Evolutionary conservation across 2,113 vertebrate genomes (phyloP).

Genomic region (Ceyx margarethae): DNA sequence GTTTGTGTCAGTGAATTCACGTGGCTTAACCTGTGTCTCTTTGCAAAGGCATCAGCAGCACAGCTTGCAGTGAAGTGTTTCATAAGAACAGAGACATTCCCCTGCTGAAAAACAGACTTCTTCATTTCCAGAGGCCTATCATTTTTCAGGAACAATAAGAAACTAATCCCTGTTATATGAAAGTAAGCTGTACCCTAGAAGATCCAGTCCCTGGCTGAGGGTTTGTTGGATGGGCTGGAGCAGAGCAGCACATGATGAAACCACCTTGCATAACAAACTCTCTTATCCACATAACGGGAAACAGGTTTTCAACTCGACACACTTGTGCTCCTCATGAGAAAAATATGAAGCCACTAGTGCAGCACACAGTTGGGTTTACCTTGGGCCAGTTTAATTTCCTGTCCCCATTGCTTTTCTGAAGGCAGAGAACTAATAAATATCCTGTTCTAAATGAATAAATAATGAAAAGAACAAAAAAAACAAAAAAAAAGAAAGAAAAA

Average conservation of each 20-base stretch:
- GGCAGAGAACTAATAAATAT: not conserved
- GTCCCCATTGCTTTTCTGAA: constrained; percentile 19
- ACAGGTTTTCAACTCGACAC: not conserved
- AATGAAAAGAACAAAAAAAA: not conserved
- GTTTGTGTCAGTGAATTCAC: not conserved
- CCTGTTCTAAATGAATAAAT: not conserved
- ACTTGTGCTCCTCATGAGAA: constrained; percentile 13
- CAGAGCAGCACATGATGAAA: not conserved
- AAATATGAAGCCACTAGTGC: constrained; percentile 28
- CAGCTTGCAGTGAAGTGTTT: not conserved
- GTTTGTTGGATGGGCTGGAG: not conserved
- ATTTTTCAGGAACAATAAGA: not conserved
- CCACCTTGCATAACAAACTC: constrained; percentile 40
- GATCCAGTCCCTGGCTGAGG: not conserved
- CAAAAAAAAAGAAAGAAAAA: not conserved
- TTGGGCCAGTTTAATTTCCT: constrained; percentile 69
- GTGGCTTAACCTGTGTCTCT: not conserved
- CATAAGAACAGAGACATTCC: not conserved
- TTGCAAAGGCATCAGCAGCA: not conserved
- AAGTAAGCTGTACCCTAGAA: not conserved
- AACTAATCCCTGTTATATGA: constrained; percentile 9
- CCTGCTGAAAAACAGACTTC: not conserved
- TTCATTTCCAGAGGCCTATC: not conserved
- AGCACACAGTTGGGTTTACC: constrained; percentile 21
- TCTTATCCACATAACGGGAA: constrained; percentile 18